phyloP scores from a whole-genome alignment of 2,888 invertebrate genomes.

The Bellardia bayeri region DNA sequence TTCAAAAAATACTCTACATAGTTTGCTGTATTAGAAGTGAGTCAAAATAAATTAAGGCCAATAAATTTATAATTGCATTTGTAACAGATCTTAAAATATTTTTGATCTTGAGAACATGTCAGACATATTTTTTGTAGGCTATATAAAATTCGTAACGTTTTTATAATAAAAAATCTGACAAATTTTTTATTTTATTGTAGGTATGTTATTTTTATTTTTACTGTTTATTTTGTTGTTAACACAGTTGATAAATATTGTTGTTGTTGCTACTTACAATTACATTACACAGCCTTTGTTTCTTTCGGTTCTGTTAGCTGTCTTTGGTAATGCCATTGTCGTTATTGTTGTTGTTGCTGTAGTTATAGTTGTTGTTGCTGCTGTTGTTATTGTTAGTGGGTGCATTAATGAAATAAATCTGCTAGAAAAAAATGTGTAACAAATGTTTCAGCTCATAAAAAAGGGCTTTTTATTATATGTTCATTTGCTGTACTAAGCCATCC shows the following conservation, averaged over 20 bases:
- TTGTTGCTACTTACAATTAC: not conserved
- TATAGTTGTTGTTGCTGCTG: slow-evolving; percentile 17
- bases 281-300: not conserved
- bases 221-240: slow-evolving; percentile 17
- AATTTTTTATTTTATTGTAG: not conserved
- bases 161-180: not conserved
- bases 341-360: slow-evolving; percentile 28
- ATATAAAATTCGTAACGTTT: not conserved
- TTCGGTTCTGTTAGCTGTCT: not conserved
- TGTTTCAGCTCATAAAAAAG: slow-evolving; percentile 55
- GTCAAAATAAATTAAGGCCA: no score
- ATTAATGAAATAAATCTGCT: slow-evolving; percentile 63
- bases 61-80: no score
- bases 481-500: slow-evolving; percentile 47
- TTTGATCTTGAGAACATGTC: not conserved
- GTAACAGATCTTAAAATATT: not conserved
- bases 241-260: not conserved
- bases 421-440: slow-evolving; percentile 44
- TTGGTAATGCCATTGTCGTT: slow-evolving; percentile 10
- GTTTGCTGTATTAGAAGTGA: no score
- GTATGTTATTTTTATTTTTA: slow-evolving; percentile 9
- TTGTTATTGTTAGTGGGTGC: slow-evolving; percentile 41
- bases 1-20: no score
- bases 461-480: slow-evolving; percentile 49
- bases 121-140: not conserved